phyloP scores from a whole-genome alignment of 2,888 invertebrate species.

The Cephus runcator region DNA sequence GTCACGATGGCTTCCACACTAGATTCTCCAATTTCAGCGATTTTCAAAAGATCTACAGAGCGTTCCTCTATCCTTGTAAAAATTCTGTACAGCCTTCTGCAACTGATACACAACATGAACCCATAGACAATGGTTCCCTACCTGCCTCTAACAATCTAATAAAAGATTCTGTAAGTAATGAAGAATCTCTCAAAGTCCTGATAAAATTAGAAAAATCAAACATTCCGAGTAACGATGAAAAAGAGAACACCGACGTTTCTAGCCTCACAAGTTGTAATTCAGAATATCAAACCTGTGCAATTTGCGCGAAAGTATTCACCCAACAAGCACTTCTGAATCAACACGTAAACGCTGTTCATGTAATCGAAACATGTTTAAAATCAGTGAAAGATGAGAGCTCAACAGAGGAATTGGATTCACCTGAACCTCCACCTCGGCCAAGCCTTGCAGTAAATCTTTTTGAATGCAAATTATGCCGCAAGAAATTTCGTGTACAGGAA shows the following conservation, averaged over 20 bases:
- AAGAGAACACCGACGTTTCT: not conserved
- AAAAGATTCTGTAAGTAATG: not conserved
- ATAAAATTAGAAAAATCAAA: not conserved
- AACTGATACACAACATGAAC: not conserved
- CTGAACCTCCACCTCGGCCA: not conserved
- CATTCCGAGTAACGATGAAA: not conserved
- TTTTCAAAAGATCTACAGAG: constrained; percentile 27
- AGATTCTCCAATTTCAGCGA: constrained; percentile 21
- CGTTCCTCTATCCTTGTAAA: constrained; percentile 1
- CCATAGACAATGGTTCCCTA: not conserved
- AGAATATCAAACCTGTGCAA: not conserved
- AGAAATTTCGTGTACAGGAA: constrained; percentile 37
- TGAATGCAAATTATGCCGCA: constrained; percentile 40
- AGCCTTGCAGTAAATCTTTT: constrained; percentile 7
- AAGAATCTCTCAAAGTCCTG: constrained; percentile 6
- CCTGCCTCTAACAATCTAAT: not conserved
- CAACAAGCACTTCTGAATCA: not conserved
- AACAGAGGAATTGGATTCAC: constrained; percentile 1
- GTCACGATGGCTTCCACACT: constrained; percentile 6
- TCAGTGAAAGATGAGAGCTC: not conserved
- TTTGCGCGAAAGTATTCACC: not conserved
- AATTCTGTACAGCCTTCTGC: not conserved
- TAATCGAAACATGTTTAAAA: not conserved
- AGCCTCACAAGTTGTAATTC: not conserved
- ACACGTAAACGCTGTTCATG: not conserved